Evolutionary conservation across 2,797 vertebrate species (phyloP).

Genomic region (Pogonophryne albipinna): DNA sequence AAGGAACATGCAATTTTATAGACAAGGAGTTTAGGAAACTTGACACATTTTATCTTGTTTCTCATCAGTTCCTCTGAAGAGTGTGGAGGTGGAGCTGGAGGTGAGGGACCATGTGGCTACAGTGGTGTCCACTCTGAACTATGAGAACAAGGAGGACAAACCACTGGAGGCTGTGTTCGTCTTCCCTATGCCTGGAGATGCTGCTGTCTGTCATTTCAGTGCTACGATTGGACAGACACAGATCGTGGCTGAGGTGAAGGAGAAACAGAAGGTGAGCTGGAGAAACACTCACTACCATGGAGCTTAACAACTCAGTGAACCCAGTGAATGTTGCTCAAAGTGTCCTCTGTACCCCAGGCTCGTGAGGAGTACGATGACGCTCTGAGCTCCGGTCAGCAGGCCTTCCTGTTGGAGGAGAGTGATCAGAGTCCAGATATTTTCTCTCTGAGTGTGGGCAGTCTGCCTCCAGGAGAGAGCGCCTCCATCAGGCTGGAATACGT

Average conservation of each 20-base stretch:
- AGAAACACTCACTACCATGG: background rate
- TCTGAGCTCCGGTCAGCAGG: conserved; percentile 78
- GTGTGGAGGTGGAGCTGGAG: conserved; percentile 83
- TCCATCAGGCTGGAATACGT: conserved; percentile 85
- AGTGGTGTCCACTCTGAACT: conserved; percentile 85
- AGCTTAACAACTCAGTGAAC: background rate
- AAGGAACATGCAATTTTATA: no score
- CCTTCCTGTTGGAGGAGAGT: conserved; percentile 87
- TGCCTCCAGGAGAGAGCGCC: conserved; percentile 84
- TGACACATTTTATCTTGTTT: no score
- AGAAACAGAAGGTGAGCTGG: conserved; percentile 83
- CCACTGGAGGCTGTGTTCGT: conserved; percentile 87
- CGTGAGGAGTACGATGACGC: conserved; percentile 79
- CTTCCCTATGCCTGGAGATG: conserved; percentile 88
- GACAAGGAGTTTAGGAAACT: no score
- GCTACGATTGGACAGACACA: conserved; percentile 83
- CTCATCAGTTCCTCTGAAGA: conserved; percentile 86
- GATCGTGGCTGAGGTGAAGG: conserved; percentile 86
- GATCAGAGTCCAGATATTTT: conserved; percentile 83
- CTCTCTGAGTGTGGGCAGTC: conserved; percentile 82
- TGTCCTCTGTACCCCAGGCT: conserved; percentile 63
- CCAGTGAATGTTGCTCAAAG: background rate
- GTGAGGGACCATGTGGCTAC: conserved; percentile 86
- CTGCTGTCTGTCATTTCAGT: conserved; percentile 88
- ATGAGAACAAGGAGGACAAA: conserved; percentile 84